Evolutionary conservation across 2,113 vertebrate genomes (phyloP).

Genomic region (Cyprinodon tularosa): DNA sequence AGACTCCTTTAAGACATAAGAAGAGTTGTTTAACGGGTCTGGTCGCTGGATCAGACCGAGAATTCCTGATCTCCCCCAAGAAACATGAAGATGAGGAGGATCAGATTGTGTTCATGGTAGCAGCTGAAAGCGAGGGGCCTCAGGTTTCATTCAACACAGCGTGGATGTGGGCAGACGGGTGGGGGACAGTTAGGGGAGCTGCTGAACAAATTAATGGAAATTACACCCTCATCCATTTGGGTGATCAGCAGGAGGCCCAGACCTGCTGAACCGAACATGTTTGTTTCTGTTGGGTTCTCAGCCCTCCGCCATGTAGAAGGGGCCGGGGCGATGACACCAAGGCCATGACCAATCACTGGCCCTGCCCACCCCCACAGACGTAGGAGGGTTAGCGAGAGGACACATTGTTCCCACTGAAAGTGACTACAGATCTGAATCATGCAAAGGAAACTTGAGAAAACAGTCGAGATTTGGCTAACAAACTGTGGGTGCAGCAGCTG

Average conservation of each 20-base stretch:
- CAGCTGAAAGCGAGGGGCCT: constrained; percentile 27
- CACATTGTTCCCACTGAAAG: constrained; percentile 32
- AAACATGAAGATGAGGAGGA: constrained; percentile 29
- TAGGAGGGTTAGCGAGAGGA: constrained; percentile 40
- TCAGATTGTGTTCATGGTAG: constrained; percentile 22
- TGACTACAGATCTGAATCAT: not conserved
- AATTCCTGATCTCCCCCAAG: constrained; percentile 9
- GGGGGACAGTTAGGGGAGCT: not conserved
- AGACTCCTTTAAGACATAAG: not conserved
- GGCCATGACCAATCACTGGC: constrained; percentile 70
- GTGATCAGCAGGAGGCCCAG: constrained; percentile 19
- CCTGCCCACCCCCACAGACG: constrained; percentile 34
- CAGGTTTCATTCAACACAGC: constrained; percentile 30
- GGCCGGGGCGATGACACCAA: constrained; percentile 11
- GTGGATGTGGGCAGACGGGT: not conserved
- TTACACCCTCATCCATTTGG: constrained; percentile 20
- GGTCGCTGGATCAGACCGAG: constrained; percentile 5
- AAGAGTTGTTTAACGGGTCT: not conserved
- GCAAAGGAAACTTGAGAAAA: not conserved
- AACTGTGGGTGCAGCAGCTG: not conserved
- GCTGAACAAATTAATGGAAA: constrained; percentile 17
- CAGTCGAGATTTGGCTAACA: not conserved
- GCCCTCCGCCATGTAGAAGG: constrained; percentile 49
- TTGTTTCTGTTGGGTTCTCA: constrained; percentile 48
- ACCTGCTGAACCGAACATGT: constrained; percentile 21